phyloP scores from a whole-genome alignment of 1,140 invertebrate genomes.

The Cotesia glomerata region DNA sequence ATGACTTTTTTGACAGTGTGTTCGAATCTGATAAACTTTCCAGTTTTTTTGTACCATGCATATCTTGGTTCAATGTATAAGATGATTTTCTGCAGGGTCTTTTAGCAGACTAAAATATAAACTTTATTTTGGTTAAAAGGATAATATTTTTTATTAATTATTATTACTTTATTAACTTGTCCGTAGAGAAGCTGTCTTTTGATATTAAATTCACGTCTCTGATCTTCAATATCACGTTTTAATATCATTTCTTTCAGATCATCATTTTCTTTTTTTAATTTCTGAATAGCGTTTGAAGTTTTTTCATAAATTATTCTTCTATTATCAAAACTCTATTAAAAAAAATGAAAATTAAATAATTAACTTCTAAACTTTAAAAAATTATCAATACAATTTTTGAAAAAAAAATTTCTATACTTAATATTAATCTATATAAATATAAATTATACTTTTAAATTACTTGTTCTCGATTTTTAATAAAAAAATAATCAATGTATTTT shows the following conservation, averaged over 20 bases:
- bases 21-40: constrained; percentile 6
- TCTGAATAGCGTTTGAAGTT: constrained; percentile 14
- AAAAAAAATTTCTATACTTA: not conserved
- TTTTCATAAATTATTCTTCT: constrained; percentile 18
- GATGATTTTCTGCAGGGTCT: not conserved
- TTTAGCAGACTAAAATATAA: not conserved
- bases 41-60: not conserved
- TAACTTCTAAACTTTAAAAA: not conserved
- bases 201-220: constrained; percentile 20
- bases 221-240: constrained; percentile 13
- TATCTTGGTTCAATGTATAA: too few relatives aligned
- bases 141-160: not conserved
- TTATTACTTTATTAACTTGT: constrained; percentile 15
- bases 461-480: constrained; percentile 14
- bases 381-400: too few relatives aligned
- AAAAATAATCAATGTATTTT: constrained; percentile 41
- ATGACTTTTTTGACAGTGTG: not conserved
- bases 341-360: not conserved
- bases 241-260: constrained; percentile 24
- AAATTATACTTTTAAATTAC: not conserved
- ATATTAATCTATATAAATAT: not conserved
- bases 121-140: not conserved
- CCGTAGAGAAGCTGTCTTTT: constrained; percentile 24
- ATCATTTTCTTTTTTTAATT: constrained; percentile 24
- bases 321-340: not conserved